Evolutionary conservation across 2,888 invertebrate species (phyloP).

Genomic region (Timandra comae): DNA sequence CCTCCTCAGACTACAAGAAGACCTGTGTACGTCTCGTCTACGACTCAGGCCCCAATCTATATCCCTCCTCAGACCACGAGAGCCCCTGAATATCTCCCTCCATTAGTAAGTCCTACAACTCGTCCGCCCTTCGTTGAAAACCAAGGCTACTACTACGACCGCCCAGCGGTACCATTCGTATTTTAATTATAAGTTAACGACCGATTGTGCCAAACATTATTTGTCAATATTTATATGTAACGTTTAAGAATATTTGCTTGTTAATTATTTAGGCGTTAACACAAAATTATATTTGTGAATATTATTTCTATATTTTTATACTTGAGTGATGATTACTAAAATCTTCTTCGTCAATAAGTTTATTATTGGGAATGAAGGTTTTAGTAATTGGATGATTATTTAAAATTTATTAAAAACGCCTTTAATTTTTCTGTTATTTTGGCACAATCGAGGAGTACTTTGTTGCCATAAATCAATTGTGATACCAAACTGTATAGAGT

Average conservation of each 20-base stretch:
- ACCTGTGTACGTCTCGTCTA: slow-evolving; percentile 27
- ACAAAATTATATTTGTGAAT: neutral
- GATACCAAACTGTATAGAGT: slow-evolving; percentile 58
- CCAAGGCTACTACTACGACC: slow-evolving; percentile 65
- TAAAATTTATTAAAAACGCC: too few species aligned
- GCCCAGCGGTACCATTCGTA: slow-evolving; percentile 60
- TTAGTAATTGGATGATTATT: too few species aligned
- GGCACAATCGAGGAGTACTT: slow-evolving; percentile 22
- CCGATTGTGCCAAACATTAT: slow-evolving; percentile 21
- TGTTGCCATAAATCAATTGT: slow-evolving; percentile 61
- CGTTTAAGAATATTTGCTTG: too few species aligned
- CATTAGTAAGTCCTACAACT: slow-evolving; percentile 39
- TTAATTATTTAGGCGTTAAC: too few species aligned
- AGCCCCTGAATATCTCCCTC: slow-evolving; percentile 27
- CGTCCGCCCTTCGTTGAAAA: slow-evolving; percentile 54
- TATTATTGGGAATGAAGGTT: too few species aligned
- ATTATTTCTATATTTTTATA: slow-evolving; percentile 1
- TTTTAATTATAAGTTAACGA: slow-evolving; percentile 41
- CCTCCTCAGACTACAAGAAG: slow-evolving; percentile 22
- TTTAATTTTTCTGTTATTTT: slow-evolving; percentile 4
- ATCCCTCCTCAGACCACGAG: slow-evolving; percentile 11
- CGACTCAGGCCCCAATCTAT: slow-evolving; percentile 13
- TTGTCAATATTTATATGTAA: too few species aligned
- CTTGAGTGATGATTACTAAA: neutral
- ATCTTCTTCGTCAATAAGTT: too few species aligned